Evolutionary conservation across 2,797 vertebrate genomes (phyloP).

Genomic region (Chloroceryle amazona): DNA sequence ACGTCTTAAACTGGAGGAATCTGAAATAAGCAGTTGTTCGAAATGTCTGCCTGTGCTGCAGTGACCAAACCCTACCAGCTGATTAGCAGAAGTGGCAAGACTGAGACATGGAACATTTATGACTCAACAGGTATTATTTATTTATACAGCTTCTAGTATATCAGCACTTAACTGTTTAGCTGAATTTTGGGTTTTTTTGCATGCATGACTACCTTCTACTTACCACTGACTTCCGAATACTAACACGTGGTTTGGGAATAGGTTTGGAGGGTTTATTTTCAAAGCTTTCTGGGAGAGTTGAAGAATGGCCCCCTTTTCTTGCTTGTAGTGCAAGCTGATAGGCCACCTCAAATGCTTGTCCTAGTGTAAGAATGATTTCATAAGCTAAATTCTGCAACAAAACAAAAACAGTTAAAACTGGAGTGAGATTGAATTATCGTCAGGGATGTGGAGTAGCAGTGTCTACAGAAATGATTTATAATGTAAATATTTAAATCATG

Average conservation of each 20-base stretch:
- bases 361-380: constrained; percentile 98
- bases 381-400: constrained; percentile 94
- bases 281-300: constrained; percentile 97
- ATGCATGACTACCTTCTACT: constrained; percentile 63
- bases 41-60: not conserved
- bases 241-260: constrained; percentile 96
- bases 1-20: not conserved
- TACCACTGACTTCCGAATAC: constrained; percentile 98
- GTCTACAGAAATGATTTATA: not conserved
- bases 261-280: constrained; percentile 98
- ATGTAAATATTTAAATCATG: not conserved
- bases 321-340: constrained; percentile 98
- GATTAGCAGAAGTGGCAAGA: not conserved
- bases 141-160: not conserved
- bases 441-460: not conserved
- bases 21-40: not conserved
- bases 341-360: constrained; percentile 98
- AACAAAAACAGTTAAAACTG: constrained; percentile 28
- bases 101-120: not conserved
- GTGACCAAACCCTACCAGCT: not conserved
- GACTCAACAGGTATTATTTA: not conserved
- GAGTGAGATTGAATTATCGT: not conserved
- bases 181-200: not conserved
- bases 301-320: constrained; percentile 97
- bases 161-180: not conserved